phyloP scores from a whole-genome alignment of 1,140 invertebrate genomes.

The Hetaerina americana region DNA sequence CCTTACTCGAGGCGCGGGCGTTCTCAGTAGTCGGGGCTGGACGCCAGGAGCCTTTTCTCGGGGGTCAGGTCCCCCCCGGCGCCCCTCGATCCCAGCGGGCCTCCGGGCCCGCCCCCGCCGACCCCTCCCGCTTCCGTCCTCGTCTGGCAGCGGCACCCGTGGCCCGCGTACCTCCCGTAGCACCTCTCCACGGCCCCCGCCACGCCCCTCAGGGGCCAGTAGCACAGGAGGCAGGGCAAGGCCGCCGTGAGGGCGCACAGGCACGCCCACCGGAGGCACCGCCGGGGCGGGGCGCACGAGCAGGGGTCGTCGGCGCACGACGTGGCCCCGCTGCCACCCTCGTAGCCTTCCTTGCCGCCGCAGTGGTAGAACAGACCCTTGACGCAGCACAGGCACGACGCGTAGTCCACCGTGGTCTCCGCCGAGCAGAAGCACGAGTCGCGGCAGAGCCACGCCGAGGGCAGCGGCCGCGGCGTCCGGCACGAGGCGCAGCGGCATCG shows the following conservation, averaged over 20 bases:
- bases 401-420: conserved; percentile 72
- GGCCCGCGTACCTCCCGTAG: conserved; percentile 61
- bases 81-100: conserved; percentile 28
- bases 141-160: conserved; percentile 44
- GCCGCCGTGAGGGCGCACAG: conserved; percentile 61
- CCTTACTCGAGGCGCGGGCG: no score
- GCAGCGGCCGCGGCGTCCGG: conserved; percentile 65
- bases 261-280: conserved; percentile 67
- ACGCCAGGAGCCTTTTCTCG: conserved; percentile 40
- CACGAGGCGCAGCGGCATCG: conserved; percentile 78
- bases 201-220: conserved; percentile 77
- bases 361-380: conserved; percentile 89
- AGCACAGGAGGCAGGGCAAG: conserved; percentile 79
- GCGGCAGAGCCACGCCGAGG: conserved; percentile 76
- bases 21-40: conserved; percentile 28
- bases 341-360: conserved; percentile 43
- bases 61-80: conserved; percentile 29
- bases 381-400: conserved; percentile 84
- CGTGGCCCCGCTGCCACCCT: conserved; percentile 44
- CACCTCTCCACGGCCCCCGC: conserved; percentile 62
- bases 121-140: conserved; percentile 41
- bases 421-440: conserved; percentile 74
- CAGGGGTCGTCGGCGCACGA: conserved; percentile 74
- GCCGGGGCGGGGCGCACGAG: conserved; percentile 57
- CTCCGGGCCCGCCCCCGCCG: conserved; percentile 22